Evolutionary conservation across 2,888 invertebrate species (phyloP).

Genomic region (Dasysyrphus albostriatus): DNA sequence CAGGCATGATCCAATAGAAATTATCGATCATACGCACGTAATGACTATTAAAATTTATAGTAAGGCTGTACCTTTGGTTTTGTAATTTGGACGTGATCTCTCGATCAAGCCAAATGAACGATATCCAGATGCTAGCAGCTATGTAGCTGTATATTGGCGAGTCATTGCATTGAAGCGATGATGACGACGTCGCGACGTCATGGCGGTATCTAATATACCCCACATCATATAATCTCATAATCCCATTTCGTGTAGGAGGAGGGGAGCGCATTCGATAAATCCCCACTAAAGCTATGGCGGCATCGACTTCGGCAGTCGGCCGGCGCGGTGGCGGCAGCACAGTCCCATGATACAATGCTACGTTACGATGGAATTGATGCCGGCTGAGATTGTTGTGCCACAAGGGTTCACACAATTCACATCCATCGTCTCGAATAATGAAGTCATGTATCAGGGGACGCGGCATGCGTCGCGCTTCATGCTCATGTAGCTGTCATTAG

Average conservation of each 20-base stretch:
- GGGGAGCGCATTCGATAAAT: constrained; percentile 68
- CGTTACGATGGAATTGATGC: constrained; percentile 52
- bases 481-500: constrained; percentile 76
- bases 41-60: constrained; percentile 21
- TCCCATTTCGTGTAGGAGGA: constrained; percentile 49
- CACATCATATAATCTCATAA: constrained; percentile 39
- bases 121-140: constrained; percentile 74
- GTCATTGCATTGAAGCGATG: constrained; percentile 38
- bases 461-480: constrained; percentile 74
- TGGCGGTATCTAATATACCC: constrained; percentile 54
- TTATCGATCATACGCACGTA: constrained; percentile 38
- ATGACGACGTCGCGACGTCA: constrained; percentile 54
- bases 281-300: constrained; percentile 72
- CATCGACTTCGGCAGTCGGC: constrained; percentile 59
- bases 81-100: constrained; percentile 78
- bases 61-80: constrained; percentile 73
- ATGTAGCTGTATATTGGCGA: constrained; percentile 76
- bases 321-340: constrained; percentile 1
- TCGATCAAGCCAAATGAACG: constrained; percentile 64
- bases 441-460: constrained; percentile 67
- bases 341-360: constrained; percentile 25
- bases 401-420: constrained; percentile 70
- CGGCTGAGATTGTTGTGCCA: constrained; percentile 70
- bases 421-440: constrained; percentile 69
- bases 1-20: constrained; percentile 34